Evolutionary conservation across 2,888 invertebrate genomes (phyloP).

Genomic region (Apamea epomidion): DNA sequence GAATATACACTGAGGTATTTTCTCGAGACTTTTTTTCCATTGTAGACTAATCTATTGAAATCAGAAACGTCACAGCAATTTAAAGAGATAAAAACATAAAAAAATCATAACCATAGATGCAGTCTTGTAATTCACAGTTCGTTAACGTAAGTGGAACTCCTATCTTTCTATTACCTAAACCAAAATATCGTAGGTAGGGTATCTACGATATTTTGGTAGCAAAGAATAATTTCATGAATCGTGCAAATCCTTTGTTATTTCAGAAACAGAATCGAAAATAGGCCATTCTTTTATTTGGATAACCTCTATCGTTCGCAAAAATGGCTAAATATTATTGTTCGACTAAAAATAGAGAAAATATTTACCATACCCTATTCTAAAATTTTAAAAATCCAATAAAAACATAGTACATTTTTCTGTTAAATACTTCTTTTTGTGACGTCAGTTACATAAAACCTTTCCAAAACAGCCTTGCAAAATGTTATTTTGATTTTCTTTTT

Average conservation of each 20-base stretch:
- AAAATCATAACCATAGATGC: not conserved
- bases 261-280: not conserved
- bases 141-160: not conserved
- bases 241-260: conserved; percentile 6
- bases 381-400: not conserved
- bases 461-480: conserved; percentile 17
- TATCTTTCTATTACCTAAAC: not conserved
- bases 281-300: not conserved
- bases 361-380: not conserved
- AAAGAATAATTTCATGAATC: conserved; percentile 2
- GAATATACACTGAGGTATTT: not conserved
- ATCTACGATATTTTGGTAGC: not conserved
- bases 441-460: conserved; percentile 23
- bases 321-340: not conserved
- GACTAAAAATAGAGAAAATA: not conserved
- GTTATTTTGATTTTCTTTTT: conserved; percentile 48
- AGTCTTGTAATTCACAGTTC: not conserved
- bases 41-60: not conserved
- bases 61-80: not conserved
- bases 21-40: not conserved
- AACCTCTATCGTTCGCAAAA: not conserved
- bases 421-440: conserved; percentile 5
- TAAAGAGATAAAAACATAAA: not conserved
- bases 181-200: too few relatives aligned
- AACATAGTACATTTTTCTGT: not conserved